Percentiles rank a stretch among this genome's conserved stretches.
These are phyloP conservation scores for Panonychus citri DNA, from an alignment of 1,140 invertebrate species.

Conservation along the genomic window DNA sequence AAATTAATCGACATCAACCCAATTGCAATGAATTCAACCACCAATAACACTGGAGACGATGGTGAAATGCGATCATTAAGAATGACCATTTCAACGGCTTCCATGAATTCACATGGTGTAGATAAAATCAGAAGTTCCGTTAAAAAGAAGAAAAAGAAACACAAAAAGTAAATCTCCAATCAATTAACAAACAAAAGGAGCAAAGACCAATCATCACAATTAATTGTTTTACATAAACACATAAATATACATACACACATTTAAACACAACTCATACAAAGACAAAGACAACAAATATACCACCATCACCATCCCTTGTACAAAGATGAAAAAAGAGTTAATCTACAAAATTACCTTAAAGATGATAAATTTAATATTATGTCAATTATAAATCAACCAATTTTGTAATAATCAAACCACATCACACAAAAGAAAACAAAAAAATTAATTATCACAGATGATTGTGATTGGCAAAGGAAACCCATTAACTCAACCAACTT, in stretches of 20 bases:
- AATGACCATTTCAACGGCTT: neutral
- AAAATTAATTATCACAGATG: neutral
- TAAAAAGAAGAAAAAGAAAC: neutral
- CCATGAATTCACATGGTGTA: neutral
- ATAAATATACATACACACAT: neutral
- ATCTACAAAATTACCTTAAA: too few relatives aligned
- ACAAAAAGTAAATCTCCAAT: neutral
- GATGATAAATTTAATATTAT: too few relatives aligned
- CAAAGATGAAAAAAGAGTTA: neutral
- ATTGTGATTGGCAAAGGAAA: neutral
- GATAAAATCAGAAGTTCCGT: neutral
- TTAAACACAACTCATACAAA: neutral
- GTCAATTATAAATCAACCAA: too few relatives aligned
- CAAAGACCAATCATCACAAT: neutral
- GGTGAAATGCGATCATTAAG: neutral
- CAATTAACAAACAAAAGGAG: neutral
- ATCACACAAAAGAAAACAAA: too few relatives aligned
- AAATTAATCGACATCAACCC: neutral
- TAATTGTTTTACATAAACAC: neutral
- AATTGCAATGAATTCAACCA: neutral
- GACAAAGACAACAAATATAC: neutral
- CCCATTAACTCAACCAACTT: neutral
- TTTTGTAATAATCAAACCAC: too few relatives aligned
- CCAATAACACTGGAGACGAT: neutral
- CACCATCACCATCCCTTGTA: neutral